A percentile compares a stretch with the other conserved stretches of the same genome.
Evolutionary conservation across 2,113 vertebrate species (phyloP).

Genomic region (Arenaria interpres): DNA sequence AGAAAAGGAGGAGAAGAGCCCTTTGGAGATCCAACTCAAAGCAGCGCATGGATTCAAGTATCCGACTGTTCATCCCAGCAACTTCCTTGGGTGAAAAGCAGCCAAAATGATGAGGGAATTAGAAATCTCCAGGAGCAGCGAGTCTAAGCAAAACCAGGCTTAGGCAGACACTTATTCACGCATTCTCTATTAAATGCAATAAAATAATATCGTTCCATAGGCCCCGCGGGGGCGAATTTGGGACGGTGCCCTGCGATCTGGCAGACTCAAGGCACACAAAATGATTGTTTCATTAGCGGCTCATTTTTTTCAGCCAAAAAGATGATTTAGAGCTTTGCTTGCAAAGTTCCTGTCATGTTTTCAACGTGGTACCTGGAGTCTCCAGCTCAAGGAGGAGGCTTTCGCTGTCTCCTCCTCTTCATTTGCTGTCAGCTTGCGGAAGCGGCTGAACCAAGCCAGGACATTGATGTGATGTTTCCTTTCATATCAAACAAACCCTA

Average conservation of each 20-base stretch:
- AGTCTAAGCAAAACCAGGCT: neutral
- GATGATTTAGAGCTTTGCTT: neutral
- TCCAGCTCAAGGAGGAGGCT: neutral
- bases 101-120: accelerated
- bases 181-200: neutral
- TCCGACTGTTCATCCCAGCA: neutral
- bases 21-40: neutral
- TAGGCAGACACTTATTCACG: neutral
- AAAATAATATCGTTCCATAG: neutral
- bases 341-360: neutral
- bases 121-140: neutral
- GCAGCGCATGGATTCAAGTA: neutral
- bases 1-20: neutral
- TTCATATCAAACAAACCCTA: neutral
- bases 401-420: neutral
- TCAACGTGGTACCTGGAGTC: neutral
- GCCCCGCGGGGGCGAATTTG: neutral
- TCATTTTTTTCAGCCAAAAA: neutral
- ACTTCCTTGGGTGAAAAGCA: neutral
- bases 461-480: neutral
- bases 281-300: neutral
- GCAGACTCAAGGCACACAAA: neutral
- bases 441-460: neutral
- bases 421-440: accelerated
- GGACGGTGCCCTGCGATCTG: neutral